phyloP scores from a whole-genome alignment of 2,113 vertebrate genomes.

The Phalacrocorax carbo region DNA sequence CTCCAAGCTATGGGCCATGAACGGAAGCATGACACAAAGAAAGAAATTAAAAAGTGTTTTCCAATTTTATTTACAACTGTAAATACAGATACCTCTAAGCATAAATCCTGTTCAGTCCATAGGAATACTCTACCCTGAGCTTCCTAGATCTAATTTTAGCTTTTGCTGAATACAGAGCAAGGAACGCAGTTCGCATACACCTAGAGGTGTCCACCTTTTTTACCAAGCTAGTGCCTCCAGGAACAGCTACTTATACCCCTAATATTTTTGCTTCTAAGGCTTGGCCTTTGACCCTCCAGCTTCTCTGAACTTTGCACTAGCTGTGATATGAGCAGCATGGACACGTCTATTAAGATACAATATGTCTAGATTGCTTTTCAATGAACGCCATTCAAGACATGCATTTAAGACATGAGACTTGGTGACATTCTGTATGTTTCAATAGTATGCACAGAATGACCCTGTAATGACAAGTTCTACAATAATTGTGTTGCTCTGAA shows the following conservation, averaged over 20 bases:
- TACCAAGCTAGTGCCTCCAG: background rate
- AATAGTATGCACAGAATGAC: background rate
- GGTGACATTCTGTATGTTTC: background rate
- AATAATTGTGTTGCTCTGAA: background rate
- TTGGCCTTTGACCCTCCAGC: background rate
- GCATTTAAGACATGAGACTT: background rate
- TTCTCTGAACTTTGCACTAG: background rate
- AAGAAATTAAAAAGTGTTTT: background rate
- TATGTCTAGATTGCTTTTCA: background rate
- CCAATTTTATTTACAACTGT: background rate
- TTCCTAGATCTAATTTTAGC: background rate
- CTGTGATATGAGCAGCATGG: background rate
- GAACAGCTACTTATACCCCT: background rate
- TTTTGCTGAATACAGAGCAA: background rate
- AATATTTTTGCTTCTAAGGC: background rate
- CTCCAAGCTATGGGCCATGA: background rate
- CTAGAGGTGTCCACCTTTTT: background rate
- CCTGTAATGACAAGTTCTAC: background rate
- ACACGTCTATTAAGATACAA: background rate
- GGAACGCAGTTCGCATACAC: background rate
- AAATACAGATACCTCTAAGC: background rate
- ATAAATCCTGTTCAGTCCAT: background rate
- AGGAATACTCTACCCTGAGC: background rate
- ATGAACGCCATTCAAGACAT: background rate
- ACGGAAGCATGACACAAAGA: background rate